A percentile compares a stretch with the other conserved stretches of the same genome.
Conservation (phyloP, 2,888 invertebrate genomes). For the Ceraclea dissimilis region DNA sequence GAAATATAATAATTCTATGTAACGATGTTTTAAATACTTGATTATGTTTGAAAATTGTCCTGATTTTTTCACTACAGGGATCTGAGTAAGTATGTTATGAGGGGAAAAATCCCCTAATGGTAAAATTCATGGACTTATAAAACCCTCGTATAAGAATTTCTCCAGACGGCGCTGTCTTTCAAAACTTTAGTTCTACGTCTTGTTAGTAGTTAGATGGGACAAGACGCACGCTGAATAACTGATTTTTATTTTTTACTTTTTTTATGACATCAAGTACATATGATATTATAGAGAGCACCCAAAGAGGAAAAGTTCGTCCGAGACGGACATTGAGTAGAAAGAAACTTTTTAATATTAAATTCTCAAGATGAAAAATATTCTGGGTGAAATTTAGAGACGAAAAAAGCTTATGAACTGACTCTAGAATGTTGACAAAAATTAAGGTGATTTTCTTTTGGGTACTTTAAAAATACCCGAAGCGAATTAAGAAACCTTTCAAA, state of each 20-base stretch:
- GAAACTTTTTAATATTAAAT: constrained; percentile 21
- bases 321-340: constrained; percentile 14
- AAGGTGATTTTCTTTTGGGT: neutral
- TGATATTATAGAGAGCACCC: no score
- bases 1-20: no score
- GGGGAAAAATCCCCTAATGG: no score
- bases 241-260: constrained; percentile 12
- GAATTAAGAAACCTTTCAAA: constrained; percentile 1
- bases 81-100: no score
- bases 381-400: constrained; percentile 11
- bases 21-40: no score
- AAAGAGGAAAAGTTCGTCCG: constrained; percentile 4
- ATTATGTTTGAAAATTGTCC: no score
- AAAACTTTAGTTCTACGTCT: no score
- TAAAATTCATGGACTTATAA: no score
- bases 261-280: constrained; percentile 16
- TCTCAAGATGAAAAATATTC: constrained; percentile 19
- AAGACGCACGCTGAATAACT: constrained; percentile 20
- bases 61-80: no score
- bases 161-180: no score
- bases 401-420: constrained; percentile 13
- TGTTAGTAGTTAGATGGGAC: constrained; percentile 2
- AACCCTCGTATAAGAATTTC: no score
- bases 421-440: constrained; percentile 9
- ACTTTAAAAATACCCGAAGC: neutral